Conservation (phyloP, 2,797 vertebrate species). For the Lutjanus argentimaculatus region DNA sequence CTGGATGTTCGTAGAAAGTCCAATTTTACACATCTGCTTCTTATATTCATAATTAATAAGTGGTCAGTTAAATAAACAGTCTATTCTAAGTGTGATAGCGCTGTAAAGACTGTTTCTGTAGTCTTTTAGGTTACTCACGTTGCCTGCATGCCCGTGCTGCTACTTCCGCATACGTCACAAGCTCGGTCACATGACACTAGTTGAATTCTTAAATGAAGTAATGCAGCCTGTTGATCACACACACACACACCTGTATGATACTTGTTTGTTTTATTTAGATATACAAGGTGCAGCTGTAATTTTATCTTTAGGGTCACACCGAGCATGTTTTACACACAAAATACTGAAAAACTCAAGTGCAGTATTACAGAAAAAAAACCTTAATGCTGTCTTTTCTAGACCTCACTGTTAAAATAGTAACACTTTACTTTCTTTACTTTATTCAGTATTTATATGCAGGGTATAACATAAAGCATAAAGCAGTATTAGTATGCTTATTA, state of each 20-base stretch:
- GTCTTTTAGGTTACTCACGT: slow-evolving; percentile 47
- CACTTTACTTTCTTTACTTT: not conserved
- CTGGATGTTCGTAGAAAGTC: not conserved
- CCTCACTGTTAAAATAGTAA: not conserved
- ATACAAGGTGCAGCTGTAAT: not conserved
- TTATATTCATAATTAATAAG: not conserved
- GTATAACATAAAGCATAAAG: not conserved
- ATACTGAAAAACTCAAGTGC: no score
- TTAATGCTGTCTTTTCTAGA: no score
- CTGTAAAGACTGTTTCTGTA: not conserved
- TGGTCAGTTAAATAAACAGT: not conserved
- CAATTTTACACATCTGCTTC: not conserved
- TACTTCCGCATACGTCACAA: slow-evolving; percentile 74
- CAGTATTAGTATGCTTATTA: not conserved
- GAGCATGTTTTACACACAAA: not conserved
- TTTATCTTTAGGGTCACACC: not conserved
- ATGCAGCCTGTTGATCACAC: slow-evolving; percentile 2
- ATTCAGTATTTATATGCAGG: not conserved
- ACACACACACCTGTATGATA: not conserved
- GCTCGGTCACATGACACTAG: slow-evolving; percentile 41
- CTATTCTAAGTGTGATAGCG: not conserved
- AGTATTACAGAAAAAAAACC: not conserved
- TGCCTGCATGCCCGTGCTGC: not conserved
- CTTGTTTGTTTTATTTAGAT: not conserved
- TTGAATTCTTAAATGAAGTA: not conserved